Evolutionary conservation across 2,888 invertebrate species (phyloP).

Genomic region (Protonemura montana): DNA sequence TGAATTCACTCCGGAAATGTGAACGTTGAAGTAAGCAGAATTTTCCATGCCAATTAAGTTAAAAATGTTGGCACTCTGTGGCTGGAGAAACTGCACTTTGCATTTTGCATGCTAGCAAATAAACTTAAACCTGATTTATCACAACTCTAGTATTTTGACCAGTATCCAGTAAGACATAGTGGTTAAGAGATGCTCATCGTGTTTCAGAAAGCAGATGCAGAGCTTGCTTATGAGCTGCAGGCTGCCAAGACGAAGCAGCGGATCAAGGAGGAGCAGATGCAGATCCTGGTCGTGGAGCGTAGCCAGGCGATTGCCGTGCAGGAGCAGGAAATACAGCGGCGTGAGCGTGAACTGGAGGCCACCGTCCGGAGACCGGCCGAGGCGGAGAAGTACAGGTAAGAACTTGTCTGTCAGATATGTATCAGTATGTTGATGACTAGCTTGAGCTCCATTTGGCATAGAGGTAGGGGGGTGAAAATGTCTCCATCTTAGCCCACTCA

Average conservation of each 20-base stretch:
- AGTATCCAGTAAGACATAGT: too few species aligned
- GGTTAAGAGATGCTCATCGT: background rate
- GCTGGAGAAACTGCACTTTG: too few species aligned
- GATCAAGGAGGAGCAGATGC: constrained; percentile 97
- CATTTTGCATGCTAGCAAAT: too few species aligned
- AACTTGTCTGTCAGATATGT: background rate
- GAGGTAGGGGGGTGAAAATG: too few species aligned
- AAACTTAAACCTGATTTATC: too few species aligned
- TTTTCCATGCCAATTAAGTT: too few species aligned
- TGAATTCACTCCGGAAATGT: too few species aligned
- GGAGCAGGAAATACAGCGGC: constrained; percentile 93
- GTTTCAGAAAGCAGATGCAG: constrained; percentile 82
- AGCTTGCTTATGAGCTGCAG: constrained; percentile 91
- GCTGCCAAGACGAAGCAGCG: constrained; percentile 95
- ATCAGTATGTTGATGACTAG: background rate
- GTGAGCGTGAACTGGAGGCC: constrained; percentile 92
- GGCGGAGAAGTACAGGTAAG: constrained; percentile 81
- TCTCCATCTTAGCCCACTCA: too few species aligned
- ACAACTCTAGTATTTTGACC: too few species aligned
- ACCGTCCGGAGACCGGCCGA: constrained; percentile 93
- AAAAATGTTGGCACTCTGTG: too few species aligned
- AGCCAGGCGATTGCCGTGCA: constrained; percentile 94
- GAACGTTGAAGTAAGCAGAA: too few species aligned
- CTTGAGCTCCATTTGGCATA: too few species aligned
- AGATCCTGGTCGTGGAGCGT: constrained; percentile 90